phyloP scores from a whole-genome alignment of 2,797 vertebrate species.

The Lemur catta region DNA sequence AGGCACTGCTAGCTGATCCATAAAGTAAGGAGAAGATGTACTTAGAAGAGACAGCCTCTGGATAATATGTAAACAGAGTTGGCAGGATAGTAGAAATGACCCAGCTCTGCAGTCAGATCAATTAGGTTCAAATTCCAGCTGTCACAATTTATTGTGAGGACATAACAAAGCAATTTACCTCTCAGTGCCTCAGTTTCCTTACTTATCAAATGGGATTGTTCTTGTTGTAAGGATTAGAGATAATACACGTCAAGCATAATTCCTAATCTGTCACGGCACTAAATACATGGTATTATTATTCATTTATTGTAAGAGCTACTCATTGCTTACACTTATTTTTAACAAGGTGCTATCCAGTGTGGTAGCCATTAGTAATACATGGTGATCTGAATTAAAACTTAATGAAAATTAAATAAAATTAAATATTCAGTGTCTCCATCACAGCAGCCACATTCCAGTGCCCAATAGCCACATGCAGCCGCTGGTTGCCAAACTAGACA shows the following conservation, averaged over 20 bases:
- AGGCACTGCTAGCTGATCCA: background rate
- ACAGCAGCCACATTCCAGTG: background rate
- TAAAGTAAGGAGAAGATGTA: background rate
- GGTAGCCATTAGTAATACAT: background rate
- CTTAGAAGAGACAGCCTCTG: background rate
- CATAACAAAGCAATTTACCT: background rate
- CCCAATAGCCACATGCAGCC: background rate
- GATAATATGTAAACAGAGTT: background rate
- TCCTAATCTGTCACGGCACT: background rate
- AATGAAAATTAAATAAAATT: slow-evolving; percentile 31
- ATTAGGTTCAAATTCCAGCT: background rate
- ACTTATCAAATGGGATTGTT: background rate
- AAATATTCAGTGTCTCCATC: background rate
- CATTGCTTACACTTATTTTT: background rate
- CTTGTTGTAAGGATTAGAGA: background rate
- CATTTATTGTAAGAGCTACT: background rate
- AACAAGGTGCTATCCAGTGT: background rate
- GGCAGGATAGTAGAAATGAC: background rate
- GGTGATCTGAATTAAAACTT: slow-evolving; percentile 5
- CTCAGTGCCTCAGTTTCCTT: background rate
- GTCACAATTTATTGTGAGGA: background rate
- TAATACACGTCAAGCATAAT: background rate
- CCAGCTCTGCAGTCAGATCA: background rate
- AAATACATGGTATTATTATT: background rate
- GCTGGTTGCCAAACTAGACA: background rate